Base-by-base conservation (phyloP, 2,797 vertebrate species). In the Schizothorax lantsangensis region DNA sequence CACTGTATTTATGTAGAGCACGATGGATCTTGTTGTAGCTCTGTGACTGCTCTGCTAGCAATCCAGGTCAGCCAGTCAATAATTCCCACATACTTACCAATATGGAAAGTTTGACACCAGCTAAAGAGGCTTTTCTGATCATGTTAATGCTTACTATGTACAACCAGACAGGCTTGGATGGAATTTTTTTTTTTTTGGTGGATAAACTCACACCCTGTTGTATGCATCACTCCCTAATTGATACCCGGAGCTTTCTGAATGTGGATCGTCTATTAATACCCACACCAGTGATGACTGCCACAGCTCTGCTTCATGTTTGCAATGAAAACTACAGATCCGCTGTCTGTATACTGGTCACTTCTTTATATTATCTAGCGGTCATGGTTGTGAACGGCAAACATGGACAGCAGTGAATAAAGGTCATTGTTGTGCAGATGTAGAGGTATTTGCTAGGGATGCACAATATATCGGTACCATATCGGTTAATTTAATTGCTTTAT, bases 371-470 rank as follows among this genome's bases (percentile, higher is more conserved):
- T 95, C 95, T 94, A 96, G 94, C 90, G 90, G 88, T 91, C 92
- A 91, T 93, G 94, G 93, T 92, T 95, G 94, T 94, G 94, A 94
- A 95, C 94, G 93, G 94, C 95, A 92, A 96, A 94, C 95, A 95
- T 95, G 95, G 94, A 95, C 94, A 93, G 94, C 94, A 94, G 57
- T 95, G 95, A 96, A 95, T 95, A 94, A 93, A 94, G 95, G 95
- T 95, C 45, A 68, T 40, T 33, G 59, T 19, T 54, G 64, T 73
- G 84, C 69, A 79, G 57, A 81, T 81, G 54, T 30, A 52, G 40
- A 83, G 62, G 88, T 86, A 78, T 78, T 78, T 79, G 14, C 54
- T 26, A 26, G 14, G n/a, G 7, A 17, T 62, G 12, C 14, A 78
- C 11, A 62, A 10, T 26, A 62, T 43, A 62, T 19, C 23, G 0